Evolutionary conservation across 2,797 vertebrate genomes (phyloP).

Genomic region (Hydrophis major): DNA sequence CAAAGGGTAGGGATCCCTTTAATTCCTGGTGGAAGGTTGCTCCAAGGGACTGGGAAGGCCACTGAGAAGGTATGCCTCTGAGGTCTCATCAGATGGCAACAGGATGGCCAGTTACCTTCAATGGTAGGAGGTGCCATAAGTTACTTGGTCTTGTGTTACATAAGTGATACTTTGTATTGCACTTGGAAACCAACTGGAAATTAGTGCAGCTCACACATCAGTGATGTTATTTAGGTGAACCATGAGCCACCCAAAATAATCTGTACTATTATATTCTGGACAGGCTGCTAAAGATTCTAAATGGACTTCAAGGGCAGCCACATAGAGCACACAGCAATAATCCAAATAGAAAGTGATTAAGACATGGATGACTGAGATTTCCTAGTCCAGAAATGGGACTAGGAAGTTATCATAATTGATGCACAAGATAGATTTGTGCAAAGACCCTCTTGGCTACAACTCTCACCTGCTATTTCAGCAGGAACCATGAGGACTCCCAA

Average conservation of each 20-base stretch:
- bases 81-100: neutral
- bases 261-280: neutral
- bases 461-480: neutral
- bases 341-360: neutral
- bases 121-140: neutral
- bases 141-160: neutral
- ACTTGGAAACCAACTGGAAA: neutral
- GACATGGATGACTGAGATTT: neutral
- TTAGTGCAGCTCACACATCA: neutral
- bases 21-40: neutral
- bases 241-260: neutral
- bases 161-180: neutral
- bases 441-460: neutral
- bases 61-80: neutral
- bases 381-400: neutral
- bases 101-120: neutral
- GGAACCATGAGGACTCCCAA: neutral
- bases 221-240: neutral
- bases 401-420: neutral
- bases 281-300: neutral
- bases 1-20: neutral
- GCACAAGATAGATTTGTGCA: neutral
- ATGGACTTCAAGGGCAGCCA: neutral
- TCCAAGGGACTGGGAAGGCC: neutral
- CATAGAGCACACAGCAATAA: neutral